Evolutionary conservation across 1,140 invertebrate genomes (phyloP), one percentile per base, ranked within the genome.

Genomic region (Eufriesea mexicana): DNA sequence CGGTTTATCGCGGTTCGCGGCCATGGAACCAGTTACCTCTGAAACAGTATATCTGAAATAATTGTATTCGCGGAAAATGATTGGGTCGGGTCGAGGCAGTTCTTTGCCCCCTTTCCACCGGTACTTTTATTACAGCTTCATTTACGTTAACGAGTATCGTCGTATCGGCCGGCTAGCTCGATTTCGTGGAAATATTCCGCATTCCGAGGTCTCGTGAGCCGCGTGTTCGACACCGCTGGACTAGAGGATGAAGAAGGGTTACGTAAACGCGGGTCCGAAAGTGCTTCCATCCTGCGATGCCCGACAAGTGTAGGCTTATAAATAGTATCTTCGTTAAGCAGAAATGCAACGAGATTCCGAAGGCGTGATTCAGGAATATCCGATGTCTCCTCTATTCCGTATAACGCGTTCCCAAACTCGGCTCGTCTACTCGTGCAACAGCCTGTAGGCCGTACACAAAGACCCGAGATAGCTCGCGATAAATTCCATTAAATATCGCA

Each of bases 1-100:
- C 18, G 51, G 72, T 76, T 67, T 57, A 82, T 75, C 61, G 72
- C 42, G 71, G 9, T n/a, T 45, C 51, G 5, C 23, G 61, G 66
- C n/a, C 49, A 25, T 25, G 51, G 49, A 66, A 66, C 54, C 62
- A 68, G 35, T n/a, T 57, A 35, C 62, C 45, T 49, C n/a, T 49
- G n/a, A 35, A 66, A 57, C 61, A 42, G 23, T 51, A 25, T n/a
- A n/a, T 49, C 23, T 28, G 57, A 25, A 64, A 64, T 74, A 64
- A 80, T 74, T 62, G 18, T 64, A 45, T 23, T 73, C 68, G 14
- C 0, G 10, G 47, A 80, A 20, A 73, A n/a, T 49, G n/a, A 25
- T 51, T 7, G 18, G 12, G 9, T 12, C 70, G 20, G 18, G 42
- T n/a, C 45, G 25, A 9, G 25, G 57, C 2, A 18, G n/a, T 47